Evolutionary conservation across 2,888 invertebrate species (phyloP).

Genomic region (Ischnura elegans): DNA sequence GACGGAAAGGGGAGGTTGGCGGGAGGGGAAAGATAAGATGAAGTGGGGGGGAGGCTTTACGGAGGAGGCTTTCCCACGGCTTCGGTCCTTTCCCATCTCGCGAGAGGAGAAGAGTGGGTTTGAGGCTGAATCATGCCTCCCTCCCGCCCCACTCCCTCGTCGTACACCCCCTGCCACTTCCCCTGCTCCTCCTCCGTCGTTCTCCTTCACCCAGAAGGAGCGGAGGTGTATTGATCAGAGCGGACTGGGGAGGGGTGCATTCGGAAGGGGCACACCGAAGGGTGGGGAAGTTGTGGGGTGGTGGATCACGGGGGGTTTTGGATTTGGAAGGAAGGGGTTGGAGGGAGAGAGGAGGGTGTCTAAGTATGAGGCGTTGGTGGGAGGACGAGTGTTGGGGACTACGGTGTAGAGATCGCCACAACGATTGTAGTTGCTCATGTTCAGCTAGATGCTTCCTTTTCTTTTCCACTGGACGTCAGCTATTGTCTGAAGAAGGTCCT

Average conservation of each 20-base stretch:
- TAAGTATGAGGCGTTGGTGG: not conserved
- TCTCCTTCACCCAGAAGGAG: conserved; percentile 63
- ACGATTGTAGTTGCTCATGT: conserved; percentile 49
- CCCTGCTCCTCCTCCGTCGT: not conserved
- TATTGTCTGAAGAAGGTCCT: not conserved
- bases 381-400: not conserved
- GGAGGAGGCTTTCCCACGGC: conserved; percentile 50
- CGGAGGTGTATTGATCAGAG: conserved; percentile 66
- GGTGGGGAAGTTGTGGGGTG: not conserved
- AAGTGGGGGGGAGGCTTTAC: not conserved
- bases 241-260: conserved; percentile 30
- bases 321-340: not conserved
- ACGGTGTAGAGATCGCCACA: conserved; percentile 39
- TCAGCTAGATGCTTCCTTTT: conserved; percentile 22
- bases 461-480: not conserved
- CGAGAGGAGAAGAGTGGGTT: not conserved
- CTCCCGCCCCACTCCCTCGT: not conserved
- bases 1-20: not conserved
- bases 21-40: not conserved
- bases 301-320: not conserved
- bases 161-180: not conserved
- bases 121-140: conserved; percentile 4
- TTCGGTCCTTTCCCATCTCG: conserved; percentile 56
- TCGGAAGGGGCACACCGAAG: not conserved
- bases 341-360: not conserved